Conservation (phyloP, 2,113 vertebrate species). For the Spheniscus mendiculus region DNA sequence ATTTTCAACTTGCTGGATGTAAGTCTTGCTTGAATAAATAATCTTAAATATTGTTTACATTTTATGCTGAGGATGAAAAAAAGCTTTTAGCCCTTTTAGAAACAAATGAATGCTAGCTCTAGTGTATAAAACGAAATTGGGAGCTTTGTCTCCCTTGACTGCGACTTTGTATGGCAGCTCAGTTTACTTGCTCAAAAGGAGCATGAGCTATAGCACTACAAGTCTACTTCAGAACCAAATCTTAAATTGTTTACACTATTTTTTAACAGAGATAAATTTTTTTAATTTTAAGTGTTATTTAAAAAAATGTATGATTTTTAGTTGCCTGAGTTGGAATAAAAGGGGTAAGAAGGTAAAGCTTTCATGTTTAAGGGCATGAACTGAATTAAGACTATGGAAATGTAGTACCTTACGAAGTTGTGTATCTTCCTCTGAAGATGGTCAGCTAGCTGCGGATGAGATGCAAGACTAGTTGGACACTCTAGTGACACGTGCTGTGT, state of each 20-base stretch:
- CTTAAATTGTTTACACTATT: slow-evolving; percentile 31
- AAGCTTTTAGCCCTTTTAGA: not conserved
- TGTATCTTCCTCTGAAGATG: not conserved
- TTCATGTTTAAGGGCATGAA: not conserved
- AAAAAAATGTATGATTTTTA: not conserved
- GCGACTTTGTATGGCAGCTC: not conserved
- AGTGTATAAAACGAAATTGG: not conserved
- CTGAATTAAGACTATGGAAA: not conserved
- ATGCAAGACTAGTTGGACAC: not conserved
- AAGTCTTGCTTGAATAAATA: slow-evolving; percentile 17
- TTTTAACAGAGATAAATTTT: not conserved
- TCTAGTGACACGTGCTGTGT: accelerated
- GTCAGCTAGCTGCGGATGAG: not conserved
- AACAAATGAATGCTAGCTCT: not conserved
- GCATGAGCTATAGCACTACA: not conserved
- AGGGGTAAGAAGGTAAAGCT: not conserved
- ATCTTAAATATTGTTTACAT: slow-evolving; percentile 27
- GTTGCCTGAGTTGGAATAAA: not conserved
- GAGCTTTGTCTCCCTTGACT: not conserved
- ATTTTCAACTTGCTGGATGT: not conserved
- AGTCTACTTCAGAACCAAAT: slow-evolving; percentile 30
- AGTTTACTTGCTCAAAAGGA: not conserved
- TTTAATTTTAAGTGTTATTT: not conserved
- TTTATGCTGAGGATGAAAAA: not conserved
- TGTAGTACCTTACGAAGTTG: not conserved